Conservation (phyloP, 2,888 invertebrate genomes). For the Rhyacophila evoluta region DNA sequence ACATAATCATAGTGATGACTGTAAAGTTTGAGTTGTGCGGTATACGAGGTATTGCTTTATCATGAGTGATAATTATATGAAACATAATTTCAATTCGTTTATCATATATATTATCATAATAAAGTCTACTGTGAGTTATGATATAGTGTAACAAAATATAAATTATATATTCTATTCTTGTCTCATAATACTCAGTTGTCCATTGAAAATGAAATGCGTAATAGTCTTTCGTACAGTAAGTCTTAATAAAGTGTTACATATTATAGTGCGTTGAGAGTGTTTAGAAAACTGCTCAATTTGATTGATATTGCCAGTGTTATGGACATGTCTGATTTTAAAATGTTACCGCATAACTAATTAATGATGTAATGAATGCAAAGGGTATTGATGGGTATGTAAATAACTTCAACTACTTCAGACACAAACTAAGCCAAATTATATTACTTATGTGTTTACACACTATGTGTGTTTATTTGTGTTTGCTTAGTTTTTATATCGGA, state of each 20-base stretch:
- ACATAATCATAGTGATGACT: too few relatives aligned
- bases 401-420: too few relatives aligned
- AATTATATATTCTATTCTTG: neutral
- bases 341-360: neutral
- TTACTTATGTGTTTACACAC: too few relatives aligned
- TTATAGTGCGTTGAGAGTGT: neutral
- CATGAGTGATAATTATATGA: too few relatives aligned
- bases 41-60: too few relatives aligned
- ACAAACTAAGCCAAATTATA: too few relatives aligned
- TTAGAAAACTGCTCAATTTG: slow-evolving; percentile 15
- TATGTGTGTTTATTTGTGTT: too few relatives aligned
- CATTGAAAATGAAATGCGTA: neutral
- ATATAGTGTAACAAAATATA: neutral
- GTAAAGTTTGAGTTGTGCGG: too few relatives aligned
- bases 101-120: too few relatives aligned
- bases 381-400: neutral
- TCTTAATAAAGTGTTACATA: neutral
- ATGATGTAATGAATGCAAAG: neutral
- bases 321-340: neutral
- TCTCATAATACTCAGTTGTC: neutral
- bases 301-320: neutral
- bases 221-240: neutral
- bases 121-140: neutral
- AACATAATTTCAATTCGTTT: too few relatives aligned
- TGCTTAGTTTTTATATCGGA: too few relatives aligned